Evolutionary conservation across 2,888 invertebrate species (phyloP).

Genomic region (Drosophila infuscata): DNA sequence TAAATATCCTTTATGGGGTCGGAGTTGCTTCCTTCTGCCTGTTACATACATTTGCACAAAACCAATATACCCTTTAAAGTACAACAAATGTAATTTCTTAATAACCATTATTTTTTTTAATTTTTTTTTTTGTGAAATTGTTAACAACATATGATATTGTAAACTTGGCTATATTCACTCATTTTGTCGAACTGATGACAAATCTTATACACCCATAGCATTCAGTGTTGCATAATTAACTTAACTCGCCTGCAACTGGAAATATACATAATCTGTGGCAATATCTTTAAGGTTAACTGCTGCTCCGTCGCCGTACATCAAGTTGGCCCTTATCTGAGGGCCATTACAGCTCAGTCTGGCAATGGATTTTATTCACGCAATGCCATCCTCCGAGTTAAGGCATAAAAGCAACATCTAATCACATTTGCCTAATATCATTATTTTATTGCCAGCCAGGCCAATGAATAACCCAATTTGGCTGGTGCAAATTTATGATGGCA

Average conservation of each 20-base stretch:
- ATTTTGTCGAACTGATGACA: neutral
- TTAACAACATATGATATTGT: too few species aligned
- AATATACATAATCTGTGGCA: neutral
- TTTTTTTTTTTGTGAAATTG: too few species aligned
- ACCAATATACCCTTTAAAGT: too few species aligned
- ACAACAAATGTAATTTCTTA: neutral
- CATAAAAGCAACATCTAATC: constrained; percentile 44
- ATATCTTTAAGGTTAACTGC: constrained; percentile 11
- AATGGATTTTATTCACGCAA: constrained; percentile 54
- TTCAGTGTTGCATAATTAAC: neutral
- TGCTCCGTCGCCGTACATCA: constrained; percentile 32
- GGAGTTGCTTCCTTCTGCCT: too few species aligned
- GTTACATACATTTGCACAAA: too few species aligned
- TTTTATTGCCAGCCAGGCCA: constrained; percentile 56
- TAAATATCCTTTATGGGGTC: too few species aligned
- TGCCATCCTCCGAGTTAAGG: constrained; percentile 43
- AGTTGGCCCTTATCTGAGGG: constrained; percentile 47
- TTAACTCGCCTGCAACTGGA: neutral
- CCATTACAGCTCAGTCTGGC: constrained; percentile 54
- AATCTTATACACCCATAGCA: neutral
- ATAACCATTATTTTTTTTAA: neutral
- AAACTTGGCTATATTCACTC: neutral
- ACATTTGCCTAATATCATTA: constrained; percentile 68
- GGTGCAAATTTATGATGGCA: constrained; percentile 68
- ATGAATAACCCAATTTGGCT: constrained; percentile 62